Conservation (phyloP, 2,113 vertebrate genomes). For the Saimiri boliviensis region DNA sequence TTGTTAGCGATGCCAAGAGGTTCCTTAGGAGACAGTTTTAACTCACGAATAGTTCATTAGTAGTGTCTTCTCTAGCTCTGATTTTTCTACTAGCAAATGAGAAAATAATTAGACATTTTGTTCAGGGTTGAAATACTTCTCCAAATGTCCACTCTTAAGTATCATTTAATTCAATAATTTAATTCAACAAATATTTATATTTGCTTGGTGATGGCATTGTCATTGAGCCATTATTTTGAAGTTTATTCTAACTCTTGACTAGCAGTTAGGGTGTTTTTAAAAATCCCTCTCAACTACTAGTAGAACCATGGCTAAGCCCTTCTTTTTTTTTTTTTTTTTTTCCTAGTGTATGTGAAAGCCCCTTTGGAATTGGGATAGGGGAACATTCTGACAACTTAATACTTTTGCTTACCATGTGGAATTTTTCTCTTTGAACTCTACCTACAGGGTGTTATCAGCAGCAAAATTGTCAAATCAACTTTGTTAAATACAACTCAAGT, state of each 20-base stretch:
- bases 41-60: background rate
- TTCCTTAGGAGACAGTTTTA: background rate
- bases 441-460: background rate
- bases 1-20: background rate
- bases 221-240: background rate
- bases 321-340: background rate
- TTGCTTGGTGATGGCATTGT: background rate
- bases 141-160: background rate
- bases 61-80: background rate
- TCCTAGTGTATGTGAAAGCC: background rate
- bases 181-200: background rate
- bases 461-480: constrained; percentile 64
- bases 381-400: background rate
- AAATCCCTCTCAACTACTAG: background rate
- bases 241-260: constrained; percentile 8
- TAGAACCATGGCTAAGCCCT: background rate
- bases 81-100: background rate
- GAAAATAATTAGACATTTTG: background rate
- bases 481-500: background rate
- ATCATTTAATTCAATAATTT: background rate
- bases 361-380: background rate
- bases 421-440: constrained; percentile 37
- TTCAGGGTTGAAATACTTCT: background rate
- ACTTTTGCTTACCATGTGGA: constrained; percentile 2
- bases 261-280: background rate